Base-by-base conservation (phyloP, 64 coral and sea anemone species). In the Orbicella faveolata region DNA sequence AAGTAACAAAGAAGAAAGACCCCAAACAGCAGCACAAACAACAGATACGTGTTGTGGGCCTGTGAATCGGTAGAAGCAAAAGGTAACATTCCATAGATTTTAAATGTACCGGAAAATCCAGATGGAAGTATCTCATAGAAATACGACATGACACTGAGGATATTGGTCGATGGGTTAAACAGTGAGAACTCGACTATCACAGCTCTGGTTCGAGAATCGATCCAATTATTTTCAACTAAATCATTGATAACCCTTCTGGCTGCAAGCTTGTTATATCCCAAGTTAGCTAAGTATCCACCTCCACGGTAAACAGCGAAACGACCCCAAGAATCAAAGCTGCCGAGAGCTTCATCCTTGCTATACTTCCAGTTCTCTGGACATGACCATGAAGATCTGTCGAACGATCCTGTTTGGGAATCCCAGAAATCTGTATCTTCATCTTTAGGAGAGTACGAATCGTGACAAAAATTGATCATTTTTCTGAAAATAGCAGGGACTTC, bases 331-430 rank as follows among this genome's bases (percentile, higher is more conserved):
- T 68, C 51, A 83, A 74, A 80, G 51, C 64, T 61, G 21, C 41
- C 89, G 0, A 79, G 34, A 1, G 18, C 11, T 17, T 89, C 21
- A 23, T 79, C 6, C 39, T 20, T 57, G 37, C 54, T 57, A 9
- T 90, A 90, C 16, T 80, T 74, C 89, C 89, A 90, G 12, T 79
- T 79, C 19, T 74, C 59, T 55, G 89, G 89, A 23, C 89, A 90
- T 6, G 34, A 5, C 2, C 4, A 1, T 13, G 52, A 53, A 19
- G 79, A 78, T 51, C 75, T 48, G 41, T 78, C 33, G 37, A 67
- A 41, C 16, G 9, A 36, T 36, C 76, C 35, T 67, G 34, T 79
- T 53, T 8, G n/a, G 52, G n/a, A 73, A 80, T 15, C 4, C 23
- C 16, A 72, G 37, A 9, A 26, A 54, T 74, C 52, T 52, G 10